These are phyloP conservation scores for Proisotoma minuta DNA, from an alignment of 2,888 invertebrate species.

Conservation along the genomic window DNA sequence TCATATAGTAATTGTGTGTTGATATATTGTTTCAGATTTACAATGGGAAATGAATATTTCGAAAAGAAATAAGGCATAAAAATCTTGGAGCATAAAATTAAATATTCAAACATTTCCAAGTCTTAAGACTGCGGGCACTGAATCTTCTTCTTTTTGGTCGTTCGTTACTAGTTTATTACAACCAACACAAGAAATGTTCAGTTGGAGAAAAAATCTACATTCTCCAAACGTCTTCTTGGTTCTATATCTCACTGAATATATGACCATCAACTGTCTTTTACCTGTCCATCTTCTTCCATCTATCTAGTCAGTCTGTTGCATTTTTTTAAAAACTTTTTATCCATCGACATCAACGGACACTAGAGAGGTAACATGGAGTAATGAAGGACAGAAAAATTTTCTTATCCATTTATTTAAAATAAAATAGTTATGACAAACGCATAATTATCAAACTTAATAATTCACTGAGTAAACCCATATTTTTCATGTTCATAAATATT, in stretches of 20 bases:
- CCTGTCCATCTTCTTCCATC: neutral
- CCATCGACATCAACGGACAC: slow-evolving; percentile 4
- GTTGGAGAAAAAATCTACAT: slow-evolving; percentile 5
- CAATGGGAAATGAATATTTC: too few relatives aligned
- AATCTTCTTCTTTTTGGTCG: neutral
- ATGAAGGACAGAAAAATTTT: too few relatives aligned
- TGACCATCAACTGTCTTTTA: neutral
- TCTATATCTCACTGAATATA: neutral
- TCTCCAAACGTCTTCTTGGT: neutral
- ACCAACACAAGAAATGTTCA: too few relatives aligned
- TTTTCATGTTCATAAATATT: too few relatives aligned
- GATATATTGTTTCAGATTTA: too few relatives aligned
- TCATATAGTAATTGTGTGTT: too few relatives aligned
- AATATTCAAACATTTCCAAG: neutral
- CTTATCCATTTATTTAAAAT: too few relatives aligned
- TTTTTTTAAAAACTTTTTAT: neutral
- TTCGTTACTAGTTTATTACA: neutral
- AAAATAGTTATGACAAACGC: too few relatives aligned
- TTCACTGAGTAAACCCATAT: too few relatives aligned
- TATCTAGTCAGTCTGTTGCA: neutral
- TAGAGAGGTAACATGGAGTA: neutral
- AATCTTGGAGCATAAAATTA: neutral
- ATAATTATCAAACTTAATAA: too few relatives aligned
- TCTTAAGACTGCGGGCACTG: neutral
- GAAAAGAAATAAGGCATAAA: too few relatives aligned